Conservation (phyloP, 2,113 vertebrate genomes). For the Mola mola region DNA sequence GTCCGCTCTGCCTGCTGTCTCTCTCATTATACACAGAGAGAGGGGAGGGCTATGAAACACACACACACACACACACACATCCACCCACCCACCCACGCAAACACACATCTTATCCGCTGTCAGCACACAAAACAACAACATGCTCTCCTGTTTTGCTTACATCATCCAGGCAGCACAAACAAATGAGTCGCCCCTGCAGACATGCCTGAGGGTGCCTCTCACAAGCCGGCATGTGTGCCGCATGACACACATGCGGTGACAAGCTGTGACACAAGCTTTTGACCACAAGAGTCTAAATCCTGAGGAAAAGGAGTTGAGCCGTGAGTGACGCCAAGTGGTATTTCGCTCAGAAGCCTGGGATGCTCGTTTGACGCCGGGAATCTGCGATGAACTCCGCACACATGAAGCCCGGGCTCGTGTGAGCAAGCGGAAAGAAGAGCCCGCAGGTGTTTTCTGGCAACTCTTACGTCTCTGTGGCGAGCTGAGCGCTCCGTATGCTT, state of each 20-base stretch:
- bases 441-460: conserved; percentile 1
- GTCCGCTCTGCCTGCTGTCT: conserved; percentile 77
- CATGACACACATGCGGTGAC: conserved; percentile 19
- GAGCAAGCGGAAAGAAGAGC: conserved; percentile 27
- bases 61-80: conserved; percentile 43
- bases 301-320: conserved; percentile 1
- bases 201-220: conserved; percentile 36
- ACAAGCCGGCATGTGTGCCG: conserved; percentile 9
- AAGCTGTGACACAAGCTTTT: conserved; percentile 7
- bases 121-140: conserved; percentile 41
- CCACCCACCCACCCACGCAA: conserved; percentile 27
- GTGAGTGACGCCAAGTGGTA: conserved; percentile 10
- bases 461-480: conserved; percentile 42
- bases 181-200: conserved; percentile 47
- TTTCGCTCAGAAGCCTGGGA: conserved; percentile 1
- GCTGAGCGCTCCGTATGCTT: conserved; percentile 86
- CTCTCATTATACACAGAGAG: conserved; percentile 71
- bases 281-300: too few species aligned
- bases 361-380: too few species aligned
- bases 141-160: conserved; percentile 58
- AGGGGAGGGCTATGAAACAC: conserved; percentile 65
- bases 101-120: conserved; percentile 18
- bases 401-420: conserved; percentile 38
- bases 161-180: conserved; percentile 62
- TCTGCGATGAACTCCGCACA: neutral